phyloP scores from a whole-genome alignment of 2,113 vertebrate genomes.

The Microtus pennsylvanicus region DNA sequence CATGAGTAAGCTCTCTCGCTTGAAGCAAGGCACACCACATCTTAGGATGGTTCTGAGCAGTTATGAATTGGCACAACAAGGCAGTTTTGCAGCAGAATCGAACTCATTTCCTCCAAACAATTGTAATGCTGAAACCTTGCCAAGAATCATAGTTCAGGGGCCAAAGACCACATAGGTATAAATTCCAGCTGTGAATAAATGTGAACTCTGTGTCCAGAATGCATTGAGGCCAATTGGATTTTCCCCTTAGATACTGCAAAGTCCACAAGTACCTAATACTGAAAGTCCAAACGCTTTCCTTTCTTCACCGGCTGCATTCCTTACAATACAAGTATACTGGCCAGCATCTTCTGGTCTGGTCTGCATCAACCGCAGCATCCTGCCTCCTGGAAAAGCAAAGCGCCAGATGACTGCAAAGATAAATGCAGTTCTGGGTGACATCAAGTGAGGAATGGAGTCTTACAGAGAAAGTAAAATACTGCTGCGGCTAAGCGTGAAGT shows the following conservation, averaged over 20 bases:
- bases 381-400: conserved; percentile 88
- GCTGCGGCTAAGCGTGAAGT: not conserved
- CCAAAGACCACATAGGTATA: conserved; percentile 24
- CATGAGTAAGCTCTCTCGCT: not conserved
- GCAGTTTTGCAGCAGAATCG: not conserved
- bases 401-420: conserved; percentile 9
- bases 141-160: not conserved
- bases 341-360: conserved; percentile 89
- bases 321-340: conserved; percentile 93
- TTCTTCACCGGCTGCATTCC: conserved; percentile 93
- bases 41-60: not conserved
- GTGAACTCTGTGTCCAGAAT: conserved; percentile 13
- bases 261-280: conserved; percentile 89
- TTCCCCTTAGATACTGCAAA: not conserved
- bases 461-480: not conserved
- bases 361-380: conserved; percentile 91
- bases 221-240: not conserved
- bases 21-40: not conserved
- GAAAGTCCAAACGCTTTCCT: conserved; percentile 93
- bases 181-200: conserved; percentile 45
- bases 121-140: not conserved
- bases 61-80: not conserved
- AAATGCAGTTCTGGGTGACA: not conserved
- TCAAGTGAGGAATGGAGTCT: not conserved
- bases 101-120: not conserved